Evolutionary conservation across 2,113 vertebrate genomes (phyloP).

Genomic region (Pterophyllum scalare): DNA sequence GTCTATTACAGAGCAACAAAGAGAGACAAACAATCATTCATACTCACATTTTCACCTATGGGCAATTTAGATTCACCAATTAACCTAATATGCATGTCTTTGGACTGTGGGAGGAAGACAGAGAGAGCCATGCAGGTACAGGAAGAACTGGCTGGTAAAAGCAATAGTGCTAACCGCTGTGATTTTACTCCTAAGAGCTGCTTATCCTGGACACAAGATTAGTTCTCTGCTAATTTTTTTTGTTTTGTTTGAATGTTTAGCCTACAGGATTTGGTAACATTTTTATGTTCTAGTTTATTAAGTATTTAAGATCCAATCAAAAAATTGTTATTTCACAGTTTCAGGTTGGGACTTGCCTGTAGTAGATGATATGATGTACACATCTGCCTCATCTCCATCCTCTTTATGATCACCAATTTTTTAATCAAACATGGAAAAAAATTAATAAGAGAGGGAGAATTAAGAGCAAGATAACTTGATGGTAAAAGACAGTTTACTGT

Average conservation of each 20-base stretch:
- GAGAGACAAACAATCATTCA: neutral
- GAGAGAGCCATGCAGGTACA: neutral
- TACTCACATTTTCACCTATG: too few species aligned
- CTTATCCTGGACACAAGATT: neutral
- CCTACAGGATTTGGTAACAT: neutral
- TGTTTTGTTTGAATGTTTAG: neutral
- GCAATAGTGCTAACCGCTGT: neutral
- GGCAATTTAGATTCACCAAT: neutral
- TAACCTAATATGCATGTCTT: neutral
- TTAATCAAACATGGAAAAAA: slow-evolving; percentile 12
- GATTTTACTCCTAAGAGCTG: neutral
- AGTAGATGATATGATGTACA: neutral
- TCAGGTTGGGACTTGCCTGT: neutral
- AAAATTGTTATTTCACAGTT: neutral
- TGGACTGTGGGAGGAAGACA: neutral
- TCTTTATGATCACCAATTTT: neutral
- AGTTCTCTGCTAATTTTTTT: neutral
- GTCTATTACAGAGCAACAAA: neutral
- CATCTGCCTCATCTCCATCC: neutral
- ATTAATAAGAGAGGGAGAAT: neutral
- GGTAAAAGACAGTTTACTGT: slow-evolving; percentile 45
- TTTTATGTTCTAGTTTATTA: neutral
- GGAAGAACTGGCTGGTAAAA: neutral
- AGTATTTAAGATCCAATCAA: neutral
- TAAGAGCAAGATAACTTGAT: neutral